Conservation (phyloP, 2,888 invertebrate species). For the Himalopsyche anomala region DNA sequence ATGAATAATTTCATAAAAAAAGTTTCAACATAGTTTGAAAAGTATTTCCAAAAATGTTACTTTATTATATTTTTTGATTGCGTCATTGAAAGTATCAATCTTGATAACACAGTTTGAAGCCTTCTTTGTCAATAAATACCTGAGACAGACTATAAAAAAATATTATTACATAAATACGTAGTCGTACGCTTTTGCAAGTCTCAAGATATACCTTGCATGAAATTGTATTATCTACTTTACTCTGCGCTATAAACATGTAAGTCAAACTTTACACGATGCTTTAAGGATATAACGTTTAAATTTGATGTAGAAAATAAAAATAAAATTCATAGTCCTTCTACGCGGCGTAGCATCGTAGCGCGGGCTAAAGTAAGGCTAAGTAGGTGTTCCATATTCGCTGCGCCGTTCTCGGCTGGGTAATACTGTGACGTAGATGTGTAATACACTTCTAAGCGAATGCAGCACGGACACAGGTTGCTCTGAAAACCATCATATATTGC, state of each 20-base stretch:
- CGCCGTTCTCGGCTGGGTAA: slow-evolving; percentile 29
- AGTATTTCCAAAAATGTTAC: too few relatives aligned
- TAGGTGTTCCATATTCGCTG: slow-evolving; percentile 53
- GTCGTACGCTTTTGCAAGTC: neutral
- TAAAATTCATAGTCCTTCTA: slow-evolving; percentile 61
- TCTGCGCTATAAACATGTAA: slow-evolving; percentile 62
- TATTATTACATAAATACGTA: too few relatives aligned
- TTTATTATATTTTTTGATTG: too few relatives aligned
- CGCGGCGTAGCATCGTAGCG: slow-evolving; percentile 52
- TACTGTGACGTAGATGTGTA: neutral
- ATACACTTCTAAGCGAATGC: slow-evolving; percentile 36
- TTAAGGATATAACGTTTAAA: slow-evolving; percentile 63
- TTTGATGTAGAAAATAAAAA: slow-evolving; percentile 63
- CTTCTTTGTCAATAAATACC: too few relatives aligned
- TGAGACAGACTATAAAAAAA: too few relatives aligned
- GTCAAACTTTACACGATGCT: slow-evolving; percentile 63
- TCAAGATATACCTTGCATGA: slow-evolving; percentile 40
- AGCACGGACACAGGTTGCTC: neutral
- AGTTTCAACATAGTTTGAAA: too few relatives aligned
- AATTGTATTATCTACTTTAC: slow-evolving; percentile 63
- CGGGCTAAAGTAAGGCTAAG: slow-evolving; percentile 42
- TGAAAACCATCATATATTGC: too few relatives aligned
- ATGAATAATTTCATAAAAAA: too few relatives aligned
- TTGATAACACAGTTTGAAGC: too few relatives aligned
- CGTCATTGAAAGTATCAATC: too few relatives aligned